These are phyloP conservation scores for Trachelus tabidus DNA, from an alignment of 2,888 invertebrate species.

Conservation along the genomic window DNA sequence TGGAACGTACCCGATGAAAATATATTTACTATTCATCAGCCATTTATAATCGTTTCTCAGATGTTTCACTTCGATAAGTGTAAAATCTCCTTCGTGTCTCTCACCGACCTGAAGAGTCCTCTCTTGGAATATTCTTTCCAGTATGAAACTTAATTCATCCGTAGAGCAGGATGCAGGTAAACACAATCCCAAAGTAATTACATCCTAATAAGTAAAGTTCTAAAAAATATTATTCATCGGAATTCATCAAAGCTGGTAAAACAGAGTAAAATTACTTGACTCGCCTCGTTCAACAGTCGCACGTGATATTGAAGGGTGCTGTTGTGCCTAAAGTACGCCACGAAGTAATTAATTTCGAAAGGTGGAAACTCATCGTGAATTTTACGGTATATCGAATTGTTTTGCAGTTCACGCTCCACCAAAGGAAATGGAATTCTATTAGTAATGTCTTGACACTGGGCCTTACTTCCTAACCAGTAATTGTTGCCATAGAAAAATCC, in stretches of 20 bases:
- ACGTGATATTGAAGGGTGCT: slow-evolving; percentile 64
- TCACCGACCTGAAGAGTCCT: slow-evolving; percentile 56
- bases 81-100: slow-evolving; percentile 59
- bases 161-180: slow-evolving; percentile 67
- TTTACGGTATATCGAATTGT: slow-evolving; percentile 50
- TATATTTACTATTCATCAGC: slow-evolving; percentile 53
- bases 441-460: slow-evolving; percentile 67
- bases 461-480: slow-evolving; percentile 71
- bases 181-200: slow-evolving; percentile 69
- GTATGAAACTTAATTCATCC: slow-evolving; percentile 53
- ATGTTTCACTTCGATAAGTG: slow-evolving; percentile 55
- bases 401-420: slow-evolving; percentile 38
- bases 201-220: slow-evolving; percentile 55
- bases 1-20: slow-evolving; percentile 58
- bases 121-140: slow-evolving; percentile 54
- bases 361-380: slow-evolving; percentile 63
- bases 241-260: not conserved
- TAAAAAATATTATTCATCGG: not conserved
- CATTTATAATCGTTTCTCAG: slow-evolving; percentile 53
- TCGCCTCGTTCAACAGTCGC: slow-evolving; percentile 63
- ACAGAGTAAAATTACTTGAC: slow-evolving; percentile 13
- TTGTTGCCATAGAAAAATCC: slow-evolving; percentile 73
- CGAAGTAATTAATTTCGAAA: slow-evolving; percentile 58
- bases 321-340: slow-evolving; percentile 64
- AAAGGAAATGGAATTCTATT: slow-evolving; percentile 52